Evolutionary conservation across 2,113 vertebrate species (phyloP).

Genomic region (Myodes glareolus): DNA sequence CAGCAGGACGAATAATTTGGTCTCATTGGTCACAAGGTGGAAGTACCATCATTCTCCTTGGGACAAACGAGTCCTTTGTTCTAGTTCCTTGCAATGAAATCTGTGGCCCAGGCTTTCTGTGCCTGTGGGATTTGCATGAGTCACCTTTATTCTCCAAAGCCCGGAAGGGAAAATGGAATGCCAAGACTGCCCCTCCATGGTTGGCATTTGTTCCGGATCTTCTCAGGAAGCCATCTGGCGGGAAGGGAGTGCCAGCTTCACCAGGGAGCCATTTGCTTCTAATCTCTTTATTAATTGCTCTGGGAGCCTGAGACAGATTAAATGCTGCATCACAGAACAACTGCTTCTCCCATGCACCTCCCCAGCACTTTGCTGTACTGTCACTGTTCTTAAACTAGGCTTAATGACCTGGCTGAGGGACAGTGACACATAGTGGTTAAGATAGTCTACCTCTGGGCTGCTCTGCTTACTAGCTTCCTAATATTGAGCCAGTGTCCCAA

Average conservation of each 20-base stretch:
- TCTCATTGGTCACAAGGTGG: background rate
- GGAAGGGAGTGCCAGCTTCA: background rate
- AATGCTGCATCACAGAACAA: background rate
- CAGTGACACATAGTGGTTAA: background rate
- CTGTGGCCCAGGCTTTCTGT: background rate
- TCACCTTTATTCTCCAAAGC: background rate
- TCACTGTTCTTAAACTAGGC: background rate
- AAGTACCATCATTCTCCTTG: background rate
- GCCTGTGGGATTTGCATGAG: background rate
- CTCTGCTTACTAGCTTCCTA: background rate
- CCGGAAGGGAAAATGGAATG: background rate
- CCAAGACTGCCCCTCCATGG: background rate
- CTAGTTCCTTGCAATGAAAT: background rate
- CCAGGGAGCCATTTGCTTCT: constrained; percentile 26
- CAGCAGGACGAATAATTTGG: background rate
- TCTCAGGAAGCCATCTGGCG: constrained; percentile 16
- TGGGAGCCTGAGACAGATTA: background rate
- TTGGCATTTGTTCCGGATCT: background rate
- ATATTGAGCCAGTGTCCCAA: background rate
- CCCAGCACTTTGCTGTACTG: background rate
- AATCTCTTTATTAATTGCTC: constrained; percentile 25
- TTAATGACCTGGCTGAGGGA: background rate
- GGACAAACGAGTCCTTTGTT: background rate
- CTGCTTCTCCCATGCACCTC: background rate
- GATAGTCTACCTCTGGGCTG: background rate